Conservation (phyloP, 2,797 vertebrate species). For the Alcedo atthis region DNA sequence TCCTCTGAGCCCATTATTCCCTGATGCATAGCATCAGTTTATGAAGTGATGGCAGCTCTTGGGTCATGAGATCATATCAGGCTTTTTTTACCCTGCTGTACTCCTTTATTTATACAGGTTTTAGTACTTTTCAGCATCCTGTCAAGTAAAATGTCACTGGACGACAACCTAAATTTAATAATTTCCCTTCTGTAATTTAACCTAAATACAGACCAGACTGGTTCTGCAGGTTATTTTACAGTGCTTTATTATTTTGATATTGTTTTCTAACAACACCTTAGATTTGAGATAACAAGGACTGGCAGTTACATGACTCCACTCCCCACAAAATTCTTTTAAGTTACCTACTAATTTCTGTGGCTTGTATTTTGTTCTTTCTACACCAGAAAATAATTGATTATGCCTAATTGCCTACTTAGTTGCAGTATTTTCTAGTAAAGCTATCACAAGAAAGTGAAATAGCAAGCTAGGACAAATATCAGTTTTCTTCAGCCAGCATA, state of each 20-base stretch:
- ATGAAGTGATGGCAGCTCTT: constrained; percentile 28
- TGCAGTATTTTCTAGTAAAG: neutral
- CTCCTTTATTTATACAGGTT: neutral
- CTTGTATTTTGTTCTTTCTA: neutral
- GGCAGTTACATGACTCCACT: neutral
- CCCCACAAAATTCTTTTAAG: neutral
- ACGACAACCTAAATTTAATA: constrained; percentile 57
- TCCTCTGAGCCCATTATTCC: constrained; percentile 5
- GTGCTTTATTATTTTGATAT: constrained; percentile 28
- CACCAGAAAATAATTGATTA: constrained; percentile 25
- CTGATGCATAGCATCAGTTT: neutral
- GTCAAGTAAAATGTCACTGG: constrained; percentile 23
- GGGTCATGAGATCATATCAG: neutral
- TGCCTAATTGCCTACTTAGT: constrained; percentile 24
- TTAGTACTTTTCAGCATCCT: constrained; percentile 31
- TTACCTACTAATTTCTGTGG: neutral
- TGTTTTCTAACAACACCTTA: constrained; percentile 21
- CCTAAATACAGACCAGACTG: constrained; percentile 28
- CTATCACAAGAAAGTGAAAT: neutral
- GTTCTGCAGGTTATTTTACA: constrained; percentile 25
- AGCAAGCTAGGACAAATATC: constrained; percentile 2
- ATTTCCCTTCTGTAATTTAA: constrained; percentile 39
- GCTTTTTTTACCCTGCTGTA: constrained; percentile 17
- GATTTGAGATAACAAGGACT: constrained; percentile 4
- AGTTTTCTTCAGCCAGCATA: constrained; percentile 10